A percentile compares a stretch with the other conserved stretches of the same genome.
phyloP scores from a whole-genome alignment of 1,140 invertebrate species.

The Rhysida immarginata region DNA sequence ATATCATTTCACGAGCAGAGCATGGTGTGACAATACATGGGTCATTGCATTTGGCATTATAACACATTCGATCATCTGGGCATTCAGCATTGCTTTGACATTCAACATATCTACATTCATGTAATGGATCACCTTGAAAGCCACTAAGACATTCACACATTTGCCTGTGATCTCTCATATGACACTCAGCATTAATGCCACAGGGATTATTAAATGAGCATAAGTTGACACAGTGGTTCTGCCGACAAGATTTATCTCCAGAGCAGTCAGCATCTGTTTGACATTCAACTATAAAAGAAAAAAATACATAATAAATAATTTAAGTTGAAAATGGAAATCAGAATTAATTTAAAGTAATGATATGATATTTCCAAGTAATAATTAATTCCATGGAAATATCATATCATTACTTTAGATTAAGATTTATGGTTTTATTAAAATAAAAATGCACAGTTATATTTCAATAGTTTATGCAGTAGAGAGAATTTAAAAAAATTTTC shows the following conservation, averaged over 20 bases:
- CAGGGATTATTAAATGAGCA: constrained; percentile 63
- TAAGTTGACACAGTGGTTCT: constrained; percentile 24
- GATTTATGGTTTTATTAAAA: no score
- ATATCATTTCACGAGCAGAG: constrained; percentile 51
- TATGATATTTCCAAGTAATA: no score
- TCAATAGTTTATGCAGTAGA: no score
- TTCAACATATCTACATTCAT: constrained; percentile 58
- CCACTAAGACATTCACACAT: constrained; percentile 64
- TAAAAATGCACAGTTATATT: no score
- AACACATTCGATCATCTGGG: constrained; percentile 62
- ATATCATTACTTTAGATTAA: no score
- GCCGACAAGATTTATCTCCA: constrained; percentile 54
- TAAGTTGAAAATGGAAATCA: no score
- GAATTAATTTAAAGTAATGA: no score
- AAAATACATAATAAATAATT: no score
- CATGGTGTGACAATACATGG: constrained; percentile 68
- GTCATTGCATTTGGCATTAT: constrained; percentile 68
- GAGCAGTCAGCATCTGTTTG: constrained; percentile 55
- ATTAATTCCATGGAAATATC: no score
- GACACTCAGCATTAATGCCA: constrained; percentile 65
- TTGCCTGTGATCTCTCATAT: constrained; percentile 50
- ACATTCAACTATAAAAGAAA: constrained; percentile 42
- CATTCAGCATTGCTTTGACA: constrained; percentile 78
- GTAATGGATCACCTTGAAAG: constrained; percentile 60
- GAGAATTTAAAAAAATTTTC: no score